Conservation (phyloP, 2,888 invertebrate species). For the Standfussiana lucernea region DNA sequence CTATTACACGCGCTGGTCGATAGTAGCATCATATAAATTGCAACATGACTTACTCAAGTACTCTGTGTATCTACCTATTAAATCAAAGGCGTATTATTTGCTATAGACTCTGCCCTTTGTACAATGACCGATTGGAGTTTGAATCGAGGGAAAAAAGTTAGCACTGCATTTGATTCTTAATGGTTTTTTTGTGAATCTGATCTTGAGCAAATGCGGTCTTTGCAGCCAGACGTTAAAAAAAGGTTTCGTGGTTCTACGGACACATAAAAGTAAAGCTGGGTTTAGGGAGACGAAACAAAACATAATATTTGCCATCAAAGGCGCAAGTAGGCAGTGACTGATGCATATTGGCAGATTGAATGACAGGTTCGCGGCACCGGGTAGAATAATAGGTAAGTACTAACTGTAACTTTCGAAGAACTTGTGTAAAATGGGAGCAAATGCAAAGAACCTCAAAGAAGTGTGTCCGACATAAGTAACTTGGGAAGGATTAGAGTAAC, state of each 20-base stretch:
- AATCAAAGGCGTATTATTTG: constrained; percentile 38
- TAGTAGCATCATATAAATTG: constrained; percentile 44
- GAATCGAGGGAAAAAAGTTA: not conserved
- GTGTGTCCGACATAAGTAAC: not conserved
- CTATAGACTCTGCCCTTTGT: constrained; percentile 23
- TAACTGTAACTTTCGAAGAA: not conserved
- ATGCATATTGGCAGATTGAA: not conserved
- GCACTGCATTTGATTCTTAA: not conserved
- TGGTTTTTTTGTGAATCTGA: not conserved
- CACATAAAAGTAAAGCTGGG: not conserved
- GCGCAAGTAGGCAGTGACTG: accelerated
- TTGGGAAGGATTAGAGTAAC: not conserved
- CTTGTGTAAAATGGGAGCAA: not conserved
- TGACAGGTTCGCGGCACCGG: not conserved
- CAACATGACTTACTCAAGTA: constrained; percentile 23
- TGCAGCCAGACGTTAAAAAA: not conserved
- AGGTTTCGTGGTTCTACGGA: not conserved
- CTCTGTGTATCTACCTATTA: constrained; percentile 2
- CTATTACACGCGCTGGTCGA: constrained; percentile 29
- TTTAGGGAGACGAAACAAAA: not conserved
- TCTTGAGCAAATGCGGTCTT: not conserved
- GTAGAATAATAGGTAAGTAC: not conserved
- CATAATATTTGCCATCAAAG: not conserved
- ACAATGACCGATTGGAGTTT: constrained; percentile 17
- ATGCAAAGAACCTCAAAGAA: not conserved